Evolutionary conservation across 2,888 invertebrate genomes (phyloP).

Genomic region (Meghimatium bilineatum): DNA sequence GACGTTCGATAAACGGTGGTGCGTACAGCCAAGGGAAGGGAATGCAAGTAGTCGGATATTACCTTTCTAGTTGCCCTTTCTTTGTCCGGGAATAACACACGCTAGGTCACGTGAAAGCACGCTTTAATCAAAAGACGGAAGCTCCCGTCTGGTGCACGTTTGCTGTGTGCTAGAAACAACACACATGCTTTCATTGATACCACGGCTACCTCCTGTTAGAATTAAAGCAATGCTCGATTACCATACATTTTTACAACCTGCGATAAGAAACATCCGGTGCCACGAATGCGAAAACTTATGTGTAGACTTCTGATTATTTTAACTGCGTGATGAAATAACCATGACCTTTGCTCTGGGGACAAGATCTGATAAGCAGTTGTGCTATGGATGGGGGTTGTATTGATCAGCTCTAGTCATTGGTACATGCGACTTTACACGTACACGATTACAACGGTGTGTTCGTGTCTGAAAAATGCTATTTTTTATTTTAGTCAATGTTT

Average conservation of each 20-base stretch:
- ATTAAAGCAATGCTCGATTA: neutral
- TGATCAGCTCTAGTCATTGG: neutral
- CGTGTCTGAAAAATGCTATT: too few relatives aligned
- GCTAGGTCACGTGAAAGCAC: neutral
- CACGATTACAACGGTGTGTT: neutral
- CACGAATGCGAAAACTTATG: too few relatives aligned
- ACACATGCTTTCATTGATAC: neutral
- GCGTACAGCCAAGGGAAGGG: neutral
- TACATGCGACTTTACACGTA: neutral
- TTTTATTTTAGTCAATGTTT: too few relatives aligned
- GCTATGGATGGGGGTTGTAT: neutral
- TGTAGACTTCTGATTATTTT: too few relatives aligned
- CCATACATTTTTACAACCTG: too few relatives aligned
- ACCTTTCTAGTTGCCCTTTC: constrained; percentile 10
- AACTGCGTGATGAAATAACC: neutral
- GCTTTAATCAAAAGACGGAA: neutral
- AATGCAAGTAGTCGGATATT: neutral
- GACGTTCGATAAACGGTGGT: neutral
- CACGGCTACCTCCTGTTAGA: too few relatives aligned
- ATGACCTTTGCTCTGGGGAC: neutral
- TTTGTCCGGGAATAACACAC: constrained; percentile 12
- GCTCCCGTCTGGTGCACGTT: neutral
- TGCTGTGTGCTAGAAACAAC: neutral
- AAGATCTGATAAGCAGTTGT: neutral
- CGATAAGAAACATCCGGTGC: too few relatives aligned